phyloP scores from a whole-genome alignment of 2,113 vertebrate genomes.

The Chionis minor region DNA sequence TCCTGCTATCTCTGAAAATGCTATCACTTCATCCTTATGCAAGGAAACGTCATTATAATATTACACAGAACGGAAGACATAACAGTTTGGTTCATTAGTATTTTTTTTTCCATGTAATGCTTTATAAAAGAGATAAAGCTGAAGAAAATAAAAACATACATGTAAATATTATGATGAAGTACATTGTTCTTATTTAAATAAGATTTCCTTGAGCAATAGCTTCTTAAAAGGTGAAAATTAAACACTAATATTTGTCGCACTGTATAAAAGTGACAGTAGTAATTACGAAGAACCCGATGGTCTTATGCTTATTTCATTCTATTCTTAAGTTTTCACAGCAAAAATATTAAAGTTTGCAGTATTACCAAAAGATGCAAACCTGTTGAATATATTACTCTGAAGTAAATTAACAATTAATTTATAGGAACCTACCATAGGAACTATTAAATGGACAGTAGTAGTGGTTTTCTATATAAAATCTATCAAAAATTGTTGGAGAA shows the following conservation, averaged over 20 bases:
- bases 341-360: constrained; percentile 51
- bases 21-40: not conserved
- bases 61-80: not conserved
- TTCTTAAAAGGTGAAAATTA: constrained; percentile 44
- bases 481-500: constrained; percentile 71
- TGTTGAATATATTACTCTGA: constrained; percentile 66
- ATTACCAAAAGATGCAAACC: constrained; percentile 46
- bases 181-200: constrained; percentile 15
- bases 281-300: not conserved
- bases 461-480: constrained; percentile 71
- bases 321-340: constrained; percentile 38
- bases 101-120: not conserved
- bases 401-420: constrained; percentile 49
- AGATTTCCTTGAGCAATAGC: not conserved
- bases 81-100: not conserved
- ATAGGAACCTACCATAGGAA: constrained; percentile 33
- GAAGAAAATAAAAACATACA: not conserved
- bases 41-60: not conserved
- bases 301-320: not conserved
- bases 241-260: not conserved
- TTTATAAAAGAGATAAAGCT: constrained; percentile 20
- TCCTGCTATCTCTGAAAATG: not conserved
- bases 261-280: constrained; percentile 41
- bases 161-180: not conserved
- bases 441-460: constrained; percentile 50